Base-by-base conservation (phyloP, 30 jellyfish, hydroid and myxozoan genomes). In the Aurelia sp. region DNA sequence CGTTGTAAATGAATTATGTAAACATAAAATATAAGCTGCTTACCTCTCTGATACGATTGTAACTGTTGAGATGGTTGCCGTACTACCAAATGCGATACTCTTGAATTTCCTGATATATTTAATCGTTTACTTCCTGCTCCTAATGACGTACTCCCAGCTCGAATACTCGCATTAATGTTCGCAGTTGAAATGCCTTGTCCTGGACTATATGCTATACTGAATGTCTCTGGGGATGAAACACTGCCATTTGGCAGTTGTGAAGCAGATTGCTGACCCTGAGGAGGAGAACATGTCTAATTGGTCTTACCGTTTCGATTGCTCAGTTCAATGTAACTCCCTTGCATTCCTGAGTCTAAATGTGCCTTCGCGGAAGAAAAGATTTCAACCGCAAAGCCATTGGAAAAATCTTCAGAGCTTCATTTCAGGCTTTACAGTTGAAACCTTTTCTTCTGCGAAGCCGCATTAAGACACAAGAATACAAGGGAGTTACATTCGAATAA, bases 51-150 rank as follows among this genome's bases (percentile, higher is more conserved):
- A 57, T 22, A 44, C 19, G 33, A 15, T 21, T 30, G 86, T 6
- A 64, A 61, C 47, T 50, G 83, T 78, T 81, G 91, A 20, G 85
- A 65, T 10, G 91, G 91, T 61, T 82, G 91, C 76, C 91, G 53
- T 12, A 82, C 85, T 51, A 82, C 91, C 72, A 82, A 70, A 65
- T 82, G 91, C 9, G 91, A 82, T 5, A 66, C 85, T 60, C 91
- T 70, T 21, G 81, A 61, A 33, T 51, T 71, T 35, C 91, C 74
- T 13, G 91, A 33, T 5, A 63, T 63, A 15, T 72, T 75, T 16
- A 53, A 73, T 70, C 91, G 40, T 52, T 82, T 82, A 21, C 59
- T 18, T 18, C 58, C 81, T 17, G 81, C 22, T 57, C 61, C 74
- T 8, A 71, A 12, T 31, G 81, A n/a, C 4, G 91, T 10, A 57